These are phyloP conservation scores for Nannospalax galili DNA, from an alignment of 2,113 vertebrate species.

Conservation along the genomic window DNA sequence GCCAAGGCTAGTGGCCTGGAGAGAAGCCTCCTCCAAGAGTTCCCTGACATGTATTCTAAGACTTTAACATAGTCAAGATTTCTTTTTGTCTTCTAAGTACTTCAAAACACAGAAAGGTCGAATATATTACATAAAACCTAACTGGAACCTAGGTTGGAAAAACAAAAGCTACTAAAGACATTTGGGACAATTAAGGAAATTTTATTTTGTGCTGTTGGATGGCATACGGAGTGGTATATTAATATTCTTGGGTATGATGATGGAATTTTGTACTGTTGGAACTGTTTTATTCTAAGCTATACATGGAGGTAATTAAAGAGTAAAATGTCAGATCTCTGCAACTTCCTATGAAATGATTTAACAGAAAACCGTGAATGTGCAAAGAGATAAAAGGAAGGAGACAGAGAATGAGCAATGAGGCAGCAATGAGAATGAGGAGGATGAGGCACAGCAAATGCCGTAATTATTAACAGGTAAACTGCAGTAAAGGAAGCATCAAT, in stretches of 20 bases:
- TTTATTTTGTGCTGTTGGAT: not conserved
- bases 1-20: not conserved
- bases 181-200: not conserved
- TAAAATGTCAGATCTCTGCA: not conserved
- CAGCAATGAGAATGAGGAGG: too few relatives aligned
- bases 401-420: not conserved
- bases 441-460: not conserved
- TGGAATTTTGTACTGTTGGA: not conserved
- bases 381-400: not conserved
- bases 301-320: not conserved
- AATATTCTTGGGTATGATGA: slow-evolving; percentile 2
- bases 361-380: not conserved
- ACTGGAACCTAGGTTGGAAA: not conserved
- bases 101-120: slow-evolving; percentile 19
- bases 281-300: not conserved
- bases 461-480: not conserved
- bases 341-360: slow-evolving; percentile 7
- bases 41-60: not conserved
- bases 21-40: not conserved
- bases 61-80: not conserved
- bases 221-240: not conserved
- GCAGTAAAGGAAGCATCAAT: not conserved
- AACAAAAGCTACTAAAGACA: slow-evolving; percentile 10
- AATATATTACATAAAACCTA: not conserved
- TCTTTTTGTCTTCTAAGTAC: not conserved